A percentile compares a stretch with the other conserved stretches of the same genome.
phyloP scores from a whole-genome alignment of 1,140 invertebrate species.

The Psilanteris sp. region DNA sequence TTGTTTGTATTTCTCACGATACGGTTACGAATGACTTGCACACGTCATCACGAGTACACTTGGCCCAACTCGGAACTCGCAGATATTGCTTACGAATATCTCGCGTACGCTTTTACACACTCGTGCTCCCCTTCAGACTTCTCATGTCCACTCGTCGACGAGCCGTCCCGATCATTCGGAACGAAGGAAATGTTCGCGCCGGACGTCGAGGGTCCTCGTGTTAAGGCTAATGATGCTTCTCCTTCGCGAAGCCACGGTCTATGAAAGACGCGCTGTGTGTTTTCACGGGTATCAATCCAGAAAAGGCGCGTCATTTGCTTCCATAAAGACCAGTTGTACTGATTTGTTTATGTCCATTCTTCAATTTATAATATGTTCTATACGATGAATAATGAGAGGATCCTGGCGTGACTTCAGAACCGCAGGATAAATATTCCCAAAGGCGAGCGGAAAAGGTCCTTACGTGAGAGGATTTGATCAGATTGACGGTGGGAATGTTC shows the following conservation, averaged over 20 bases:
- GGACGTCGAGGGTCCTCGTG: conserved; percentile 64
- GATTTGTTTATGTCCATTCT: conserved; percentile 14
- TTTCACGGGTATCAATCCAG: conserved; percentile 48
- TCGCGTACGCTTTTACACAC: conserved; percentile 53
- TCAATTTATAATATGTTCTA: too few species aligned
- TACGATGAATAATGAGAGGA: too few species aligned
- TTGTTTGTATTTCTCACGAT: conserved; percentile 78
- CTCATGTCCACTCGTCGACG: conserved; percentile 55
- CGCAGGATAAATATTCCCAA: too few species aligned
- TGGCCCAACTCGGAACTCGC: conserved; percentile 50
- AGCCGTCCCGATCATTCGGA: conserved; percentile 51
- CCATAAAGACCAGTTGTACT: conserved; percentile 3
- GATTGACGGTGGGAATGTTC: too few species aligned
- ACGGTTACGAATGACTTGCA: conserved; percentile 77
- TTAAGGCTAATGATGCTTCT: conserved; percentile 69
- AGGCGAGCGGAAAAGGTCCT: too few species aligned
- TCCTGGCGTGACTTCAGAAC: too few species aligned
- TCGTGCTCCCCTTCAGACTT: conserved; percentile 59
- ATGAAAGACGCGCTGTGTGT: conserved; percentile 36
- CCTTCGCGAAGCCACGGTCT: conserved; percentile 25
- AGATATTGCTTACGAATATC: conserved; percentile 70
- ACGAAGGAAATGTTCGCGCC: conserved; percentile 45
- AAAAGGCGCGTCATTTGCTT: conserved; percentile 13
- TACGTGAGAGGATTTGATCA: too few species aligned
- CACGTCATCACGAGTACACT: conserved; percentile 70